These are phyloP conservation scores for Fabriciana adippe DNA, from an alignment of 2,888 invertebrate species.

Conservation along the genomic window DNA sequence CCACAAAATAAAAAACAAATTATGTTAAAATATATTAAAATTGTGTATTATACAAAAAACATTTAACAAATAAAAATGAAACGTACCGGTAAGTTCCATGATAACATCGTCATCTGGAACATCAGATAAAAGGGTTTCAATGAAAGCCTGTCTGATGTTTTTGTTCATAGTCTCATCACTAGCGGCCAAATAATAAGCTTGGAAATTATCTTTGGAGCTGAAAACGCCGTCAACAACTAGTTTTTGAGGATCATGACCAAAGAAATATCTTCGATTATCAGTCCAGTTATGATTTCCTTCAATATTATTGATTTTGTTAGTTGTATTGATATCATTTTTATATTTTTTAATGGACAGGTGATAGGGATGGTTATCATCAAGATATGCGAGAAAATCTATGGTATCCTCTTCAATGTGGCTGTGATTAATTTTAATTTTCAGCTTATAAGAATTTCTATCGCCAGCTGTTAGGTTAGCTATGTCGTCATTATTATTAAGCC, in stretches of 20 bases:
- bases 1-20: too few species aligned
- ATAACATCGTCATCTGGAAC: constrained; percentile 14
- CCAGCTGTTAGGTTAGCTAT: not conserved
- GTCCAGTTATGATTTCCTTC: not conserved
- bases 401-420: not conserved
- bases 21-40: too few species aligned
- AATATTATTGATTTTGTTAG: not conserved
- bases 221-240: not conserved
- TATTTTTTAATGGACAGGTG: not conserved
- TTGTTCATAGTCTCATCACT: not conserved
- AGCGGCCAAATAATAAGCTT: not conserved
- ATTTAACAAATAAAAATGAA: too few species aligned
- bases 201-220: not conserved
- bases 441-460: not conserved
- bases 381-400: not conserved
- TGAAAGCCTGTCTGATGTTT: constrained; percentile 9
- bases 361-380: not conserved
- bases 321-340: not conserved
- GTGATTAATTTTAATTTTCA: not conserved
- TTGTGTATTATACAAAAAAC: too few species aligned
- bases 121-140: constrained; percentile 14
- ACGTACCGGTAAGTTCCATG: constrained; percentile 20
- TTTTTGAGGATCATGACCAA: not conserved
- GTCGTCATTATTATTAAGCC: not conserved
- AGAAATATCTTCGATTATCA: not conserved